Evolutionary conservation across 2,797 vertebrate genomes (phyloP).

Genomic region (Spinus pinus): DNA sequence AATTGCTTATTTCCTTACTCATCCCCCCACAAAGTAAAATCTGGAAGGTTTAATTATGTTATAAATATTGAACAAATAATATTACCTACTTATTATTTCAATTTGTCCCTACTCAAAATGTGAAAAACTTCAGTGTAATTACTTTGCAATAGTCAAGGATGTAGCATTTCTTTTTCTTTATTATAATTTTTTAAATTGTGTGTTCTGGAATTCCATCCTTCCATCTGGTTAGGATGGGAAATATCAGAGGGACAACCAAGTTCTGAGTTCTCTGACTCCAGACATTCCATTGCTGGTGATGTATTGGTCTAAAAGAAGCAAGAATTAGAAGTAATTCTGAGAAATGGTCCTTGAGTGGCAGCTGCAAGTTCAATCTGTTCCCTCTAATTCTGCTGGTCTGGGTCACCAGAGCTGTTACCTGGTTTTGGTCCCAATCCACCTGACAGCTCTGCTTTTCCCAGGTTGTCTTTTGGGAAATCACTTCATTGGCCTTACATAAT

Average conservation of each 20-base stretch:
- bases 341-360: background rate
- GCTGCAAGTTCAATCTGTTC: background rate
- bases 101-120: background rate
- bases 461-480: background rate
- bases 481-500: background rate
- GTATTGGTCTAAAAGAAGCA: constrained; percentile 13
- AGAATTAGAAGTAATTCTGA: background rate
- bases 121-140: background rate
- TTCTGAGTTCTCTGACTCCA: background rate
- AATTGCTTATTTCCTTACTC: background rate
- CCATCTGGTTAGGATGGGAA: background rate
- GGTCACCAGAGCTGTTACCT: background rate
- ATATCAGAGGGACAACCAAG: background rate
- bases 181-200: background rate
- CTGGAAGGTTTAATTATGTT: background rate
- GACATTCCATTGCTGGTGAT: background rate
- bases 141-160: background rate
- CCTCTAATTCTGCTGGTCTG: background rate
- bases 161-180: background rate
- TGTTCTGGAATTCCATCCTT: background rate
- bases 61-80: background rate
- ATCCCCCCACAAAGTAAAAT: background rate
- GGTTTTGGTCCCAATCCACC: background rate
- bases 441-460: background rate
- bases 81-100: background rate